Base-by-base conservation (phyloP, 2,797 vertebrate species). In the Helicolenus hilgendorfi region DNA sequence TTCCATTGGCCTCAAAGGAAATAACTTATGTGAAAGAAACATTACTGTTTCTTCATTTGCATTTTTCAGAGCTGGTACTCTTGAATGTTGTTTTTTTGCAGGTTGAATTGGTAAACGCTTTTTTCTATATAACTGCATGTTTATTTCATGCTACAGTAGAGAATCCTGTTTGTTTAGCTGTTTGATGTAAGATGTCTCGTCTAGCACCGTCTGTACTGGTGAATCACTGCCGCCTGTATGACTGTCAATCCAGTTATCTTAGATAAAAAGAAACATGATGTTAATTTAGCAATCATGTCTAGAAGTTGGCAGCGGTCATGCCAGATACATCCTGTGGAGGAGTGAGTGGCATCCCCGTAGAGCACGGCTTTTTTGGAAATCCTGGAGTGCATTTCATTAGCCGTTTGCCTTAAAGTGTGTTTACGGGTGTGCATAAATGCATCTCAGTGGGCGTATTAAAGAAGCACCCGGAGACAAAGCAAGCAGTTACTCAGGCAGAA, bases 391-490 rank as follows among this genome's bases (percentile, higher is more conserved):
- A 59, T 90, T 90, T 92, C 77, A 85, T 92, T 85, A 88, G 76
- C 53, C 14, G 4, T 41, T 89, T 85, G 86, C 82, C 88, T 92
- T 78, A 49, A 67, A 83, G 79, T 88, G 87, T 93, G 82, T 90
- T 89, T 91, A 85, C 56, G 53, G 86, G 83, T 86, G 88, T 79
- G 77, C 27, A 70, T 79, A 77, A 84, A 88, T 78, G 84, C 41
- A 83, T 85, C 86, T 89, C 81, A 20, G 91, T 92, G 84, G 92
- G 93, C n/a, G 85, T 92, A 72, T 85, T 4, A 69, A 77, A 81
- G 80, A 92, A 76, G 14, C 84, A 92, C 87, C 88, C 56, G 14
- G 84, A 94, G 89, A 94, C 86, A 92, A 85, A 86, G 29, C 80
- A 53, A 85, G 41, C 78, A 53, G 77, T 82, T 89, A 93, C 77